Conservation (phyloP, 2,888 invertebrate genomes). For the Bugula neritina region DNA sequence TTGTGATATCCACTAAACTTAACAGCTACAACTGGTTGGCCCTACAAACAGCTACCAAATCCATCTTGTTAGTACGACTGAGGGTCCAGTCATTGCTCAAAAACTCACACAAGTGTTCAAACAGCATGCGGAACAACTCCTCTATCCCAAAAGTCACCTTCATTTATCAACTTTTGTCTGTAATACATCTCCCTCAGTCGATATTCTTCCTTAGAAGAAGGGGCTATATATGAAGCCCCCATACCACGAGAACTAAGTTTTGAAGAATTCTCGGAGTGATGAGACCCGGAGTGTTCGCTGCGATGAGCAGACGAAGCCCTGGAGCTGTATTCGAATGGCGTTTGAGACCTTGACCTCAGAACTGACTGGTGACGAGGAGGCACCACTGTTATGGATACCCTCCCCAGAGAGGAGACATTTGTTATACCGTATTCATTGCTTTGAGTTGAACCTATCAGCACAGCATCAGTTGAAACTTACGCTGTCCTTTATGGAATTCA, state of each 20-base stretch:
- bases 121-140: too few relatives aligned
- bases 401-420: conserved; percentile 11
- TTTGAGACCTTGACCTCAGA: conserved; percentile 1
- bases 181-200: conserved; percentile 5
- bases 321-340: not conserved
- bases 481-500: too few relatives aligned
- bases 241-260: not conserved
- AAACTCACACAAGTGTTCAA: too few relatives aligned
- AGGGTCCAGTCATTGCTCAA: too few relatives aligned
- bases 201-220: not conserved
- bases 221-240: not conserved
- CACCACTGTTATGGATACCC: conserved; percentile 18
- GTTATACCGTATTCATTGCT: conserved; percentile 23
- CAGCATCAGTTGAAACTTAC: too few relatives aligned
- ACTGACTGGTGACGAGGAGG: conserved; percentile 11
- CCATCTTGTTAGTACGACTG: too few relatives aligned
- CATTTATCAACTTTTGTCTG: conserved; percentile 17
- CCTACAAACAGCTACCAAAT: too few relatives aligned
- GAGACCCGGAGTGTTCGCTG: not conserved
- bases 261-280: not conserved
- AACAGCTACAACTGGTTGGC: too few relatives aligned
- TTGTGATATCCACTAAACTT: too few relatives aligned
- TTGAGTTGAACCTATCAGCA: not conserved
- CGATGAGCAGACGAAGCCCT: not conserved
- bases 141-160: conserved; percentile 7